A percentile compares a stretch with the other conserved stretches of the same genome.
Evolutionary conservation across 2,113 vertebrate genomes (phyloP).

Genomic region (Phycodurus eques): DNA sequence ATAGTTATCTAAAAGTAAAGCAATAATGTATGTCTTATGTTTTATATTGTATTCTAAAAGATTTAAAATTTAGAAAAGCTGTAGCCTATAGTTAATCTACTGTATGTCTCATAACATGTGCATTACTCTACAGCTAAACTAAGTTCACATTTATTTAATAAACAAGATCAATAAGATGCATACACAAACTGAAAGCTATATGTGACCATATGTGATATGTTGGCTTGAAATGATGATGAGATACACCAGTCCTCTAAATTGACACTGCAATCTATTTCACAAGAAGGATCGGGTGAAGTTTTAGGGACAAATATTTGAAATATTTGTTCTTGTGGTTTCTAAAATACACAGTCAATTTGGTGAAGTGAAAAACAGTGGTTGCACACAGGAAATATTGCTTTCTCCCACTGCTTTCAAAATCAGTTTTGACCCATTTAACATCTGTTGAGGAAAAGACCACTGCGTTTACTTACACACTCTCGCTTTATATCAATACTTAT

Average conservation of each 20-base stretch:
- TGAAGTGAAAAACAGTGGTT: background rate
- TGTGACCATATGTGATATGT: background rate
- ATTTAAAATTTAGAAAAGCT: no score
- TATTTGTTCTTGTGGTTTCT: background rate
- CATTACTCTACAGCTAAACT: background rate
- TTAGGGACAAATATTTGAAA: background rate
- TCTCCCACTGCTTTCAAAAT: background rate
- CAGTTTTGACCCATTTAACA: background rate
- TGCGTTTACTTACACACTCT: background rate
- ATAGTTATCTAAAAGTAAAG: background rate
- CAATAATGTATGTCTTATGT: background rate
- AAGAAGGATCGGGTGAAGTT: background rate
- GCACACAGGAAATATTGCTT: constrained; percentile 5
- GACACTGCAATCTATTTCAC: background rate
- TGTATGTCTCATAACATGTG: no score
- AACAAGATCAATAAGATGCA: background rate
- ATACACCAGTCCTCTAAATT: background rate
- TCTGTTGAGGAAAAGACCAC: background rate
- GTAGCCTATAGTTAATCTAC: no score
- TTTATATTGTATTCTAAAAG: background rate
- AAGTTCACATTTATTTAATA: background rate
- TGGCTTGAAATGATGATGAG: background rate
- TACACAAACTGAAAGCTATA: background rate
- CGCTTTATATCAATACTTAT: background rate
- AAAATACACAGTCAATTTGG: constrained; percentile 2